Conservation (phyloP, 2,888 invertebrate genomes). For the Cerastis leucographa region DNA sequence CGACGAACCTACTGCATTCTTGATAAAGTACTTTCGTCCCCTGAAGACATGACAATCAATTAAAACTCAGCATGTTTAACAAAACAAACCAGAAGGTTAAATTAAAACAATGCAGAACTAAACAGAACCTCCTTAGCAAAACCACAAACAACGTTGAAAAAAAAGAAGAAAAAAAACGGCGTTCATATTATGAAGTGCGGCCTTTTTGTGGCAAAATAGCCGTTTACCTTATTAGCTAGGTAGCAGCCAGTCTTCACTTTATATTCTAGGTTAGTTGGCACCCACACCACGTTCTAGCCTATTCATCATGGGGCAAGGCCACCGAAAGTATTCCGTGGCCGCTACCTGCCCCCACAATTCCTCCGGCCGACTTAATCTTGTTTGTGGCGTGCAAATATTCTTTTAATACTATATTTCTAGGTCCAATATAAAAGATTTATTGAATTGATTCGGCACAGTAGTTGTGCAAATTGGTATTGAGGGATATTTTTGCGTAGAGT, state of each 20-base stretch:
- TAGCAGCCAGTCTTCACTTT: conserved; percentile 58
- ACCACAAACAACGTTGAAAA: conserved; percentile 17
- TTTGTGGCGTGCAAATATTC: conserved; percentile 73
- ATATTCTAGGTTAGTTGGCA: conserved; percentile 68
- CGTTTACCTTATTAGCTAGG: conserved; percentile 69
- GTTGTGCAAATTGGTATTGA: conserved; percentile 20
- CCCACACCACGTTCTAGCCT: conserved; percentile 75
- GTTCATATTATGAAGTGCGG: conserved; percentile 57
- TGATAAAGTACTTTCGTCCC: background rate
- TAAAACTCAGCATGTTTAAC: background rate
- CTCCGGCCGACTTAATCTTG: conserved; percentile 76
- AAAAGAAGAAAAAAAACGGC: conserved; percentile 17
- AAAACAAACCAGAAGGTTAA: background rate
- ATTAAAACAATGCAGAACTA: background rate
- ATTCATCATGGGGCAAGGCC: conserved; percentile 79
- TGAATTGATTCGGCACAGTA: conserved; percentile 42
- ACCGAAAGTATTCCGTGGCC: conserved; percentile 69
- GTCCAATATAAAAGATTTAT: conserved; percentile 55
- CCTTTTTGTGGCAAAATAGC: conserved; percentile 53
- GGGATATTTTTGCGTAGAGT: too few relatives aligned
- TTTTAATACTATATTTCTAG: conserved; percentile 65
- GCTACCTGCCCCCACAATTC: conserved; percentile 74
- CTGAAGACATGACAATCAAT: background rate
- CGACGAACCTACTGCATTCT: background rate
- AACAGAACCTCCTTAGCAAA: conserved; percentile 1